These are phyloP conservation scores for Aricia agestis DNA, from an alignment of 1,140 invertebrate species.

Conservation along the genomic window DNA sequence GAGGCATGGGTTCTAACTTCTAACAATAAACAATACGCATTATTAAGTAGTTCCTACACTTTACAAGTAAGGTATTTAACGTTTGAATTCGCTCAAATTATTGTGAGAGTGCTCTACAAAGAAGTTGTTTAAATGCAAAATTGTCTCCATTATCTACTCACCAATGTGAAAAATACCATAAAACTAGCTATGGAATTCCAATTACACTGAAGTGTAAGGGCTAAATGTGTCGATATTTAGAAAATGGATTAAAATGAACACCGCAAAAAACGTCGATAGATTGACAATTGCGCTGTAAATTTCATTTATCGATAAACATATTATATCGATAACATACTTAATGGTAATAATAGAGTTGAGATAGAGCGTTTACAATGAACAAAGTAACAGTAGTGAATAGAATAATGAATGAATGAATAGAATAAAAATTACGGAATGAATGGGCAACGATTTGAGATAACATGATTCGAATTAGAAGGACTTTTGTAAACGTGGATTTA, in stretches of 20 bases:
- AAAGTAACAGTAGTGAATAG: not conserved
- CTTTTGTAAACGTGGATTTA: not conserved
- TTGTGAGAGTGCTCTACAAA: too few species aligned
- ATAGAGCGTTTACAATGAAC: not conserved
- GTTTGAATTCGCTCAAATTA: too few species aligned
- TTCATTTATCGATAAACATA: slow-evolving; percentile 2
- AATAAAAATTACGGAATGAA: not conserved
- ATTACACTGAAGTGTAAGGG: not conserved
- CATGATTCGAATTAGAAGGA: not conserved
- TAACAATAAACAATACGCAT: slow-evolving; percentile 17
- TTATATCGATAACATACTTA: slow-evolving; percentile 9
- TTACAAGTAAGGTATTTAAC: not conserved
- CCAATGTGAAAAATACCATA: not conserved
- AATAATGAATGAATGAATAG: not conserved
- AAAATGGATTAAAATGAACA: slow-evolving; percentile 4
- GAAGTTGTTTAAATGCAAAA: not conserved
- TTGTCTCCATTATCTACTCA: not conserved
- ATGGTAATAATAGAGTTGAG: slow-evolving; percentile 1
- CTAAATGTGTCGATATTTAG: slow-evolving; percentile 4
- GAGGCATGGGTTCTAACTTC: too few species aligned
- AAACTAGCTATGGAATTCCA: not conserved
- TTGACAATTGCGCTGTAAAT: slow-evolving; percentile 10
- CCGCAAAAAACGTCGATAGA: not conserved
- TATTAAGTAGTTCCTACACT: slow-evolving; percentile 13
- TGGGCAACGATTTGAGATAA: not conserved